Base-by-base conservation (phyloP, 2,113 vertebrate species). In the Nasalis larvatus region DNA sequence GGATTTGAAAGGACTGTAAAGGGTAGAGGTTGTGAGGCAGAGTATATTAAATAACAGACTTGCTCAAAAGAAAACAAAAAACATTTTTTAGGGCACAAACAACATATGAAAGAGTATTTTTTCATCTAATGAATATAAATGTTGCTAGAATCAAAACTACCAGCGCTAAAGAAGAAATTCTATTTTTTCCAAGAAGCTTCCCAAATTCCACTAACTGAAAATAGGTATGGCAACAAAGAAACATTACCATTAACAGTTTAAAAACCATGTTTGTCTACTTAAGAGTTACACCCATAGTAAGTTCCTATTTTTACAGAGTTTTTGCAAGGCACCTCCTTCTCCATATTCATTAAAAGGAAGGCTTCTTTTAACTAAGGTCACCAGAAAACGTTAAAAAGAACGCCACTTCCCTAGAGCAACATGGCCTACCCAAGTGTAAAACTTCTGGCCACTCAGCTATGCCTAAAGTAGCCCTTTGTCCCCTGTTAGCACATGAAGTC, bases 301-400 rank as follows among this genome's bases (percentile, higher is more conserved):
- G 60, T 88, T 86, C 54, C 78, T 56, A 68, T 88, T 96, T 94
- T 96, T 66, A 89, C 45, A 97, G 60, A 42, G 40, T 20, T 90
- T 92, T 91, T 91, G 52, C 37, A 45, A 37, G 83, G 11, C 4
- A 91, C 42, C 7, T 87, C n/a, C 35, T 89, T 63, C 40, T 95
- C 37, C 68, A 95, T 47, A 87, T 66, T 95, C 77, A 86, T 69
- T 77, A 89, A 68, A 90, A 96, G 27, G 54, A 85, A 80, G 42
- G 23, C 17, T 81, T 84, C 42, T 83, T 96, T 84, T 71, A 42
- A 69, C 12, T 63, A 68, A 84, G 4, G 11, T 8, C 42, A 78
- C 49, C 20, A 73, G 32, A 81, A 91, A 82, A 69, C 5, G 37
- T 0, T 58, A 30, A 73, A 69, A 77, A 74, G 47, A 77, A 92